Base-by-base conservation (phyloP, 2,888 invertebrate genomes). In the Lomographa bimaculata region DNA sequence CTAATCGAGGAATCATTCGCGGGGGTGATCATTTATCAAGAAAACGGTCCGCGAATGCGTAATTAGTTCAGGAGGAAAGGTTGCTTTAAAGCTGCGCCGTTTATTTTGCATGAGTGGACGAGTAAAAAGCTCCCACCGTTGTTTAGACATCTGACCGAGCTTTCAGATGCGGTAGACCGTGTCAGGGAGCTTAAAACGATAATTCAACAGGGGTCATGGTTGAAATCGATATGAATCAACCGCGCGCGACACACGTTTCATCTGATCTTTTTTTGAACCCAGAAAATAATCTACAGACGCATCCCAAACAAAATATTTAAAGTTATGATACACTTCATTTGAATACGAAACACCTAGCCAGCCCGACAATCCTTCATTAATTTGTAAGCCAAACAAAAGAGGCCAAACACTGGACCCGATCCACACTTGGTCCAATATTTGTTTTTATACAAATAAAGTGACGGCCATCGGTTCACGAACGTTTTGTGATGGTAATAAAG, bases 1-100 rank as follows among this genome's bases (percentile, higher is more conserved):
- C 81, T 80, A 82, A 84, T 79, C 75, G 80, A 81, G 80, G 66
- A 86, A 86, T 86, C 83, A 85, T 85, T 86, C 82, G 76, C 77
- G 77, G 72, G 77, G 75, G 79, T 68, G 77, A 82, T 77, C 75
- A 76, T 78, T 78, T 78, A 80, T 83, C 82, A 78, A 72, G 74
- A 71, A 78, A 74, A 78, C 77, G 72, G 68, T 71, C 69, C 68
- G 71, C 76, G 79, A 79, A 81, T 81, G 70, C 73, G 71, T 78
- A 82, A 83, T 83, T 82, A 83, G 74, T 64, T 59, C 54, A 57
- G 57, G 64, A 66, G 62, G 64, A 61, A 57, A 67, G 62, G 66
- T 64, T 65, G 64, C 66, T 57, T 60, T 57, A 52, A 53, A 62
- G 54, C 56, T 68, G 69, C 71, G 70, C 57, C 74, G 65, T 73